Percentiles rank a stretch among this genome's conserved stretches.
These are phyloP conservation scores for Neodontobutis hainanensis DNA, from an alignment of 2,113 vertebrate species.

Conservation along the genomic window DNA sequence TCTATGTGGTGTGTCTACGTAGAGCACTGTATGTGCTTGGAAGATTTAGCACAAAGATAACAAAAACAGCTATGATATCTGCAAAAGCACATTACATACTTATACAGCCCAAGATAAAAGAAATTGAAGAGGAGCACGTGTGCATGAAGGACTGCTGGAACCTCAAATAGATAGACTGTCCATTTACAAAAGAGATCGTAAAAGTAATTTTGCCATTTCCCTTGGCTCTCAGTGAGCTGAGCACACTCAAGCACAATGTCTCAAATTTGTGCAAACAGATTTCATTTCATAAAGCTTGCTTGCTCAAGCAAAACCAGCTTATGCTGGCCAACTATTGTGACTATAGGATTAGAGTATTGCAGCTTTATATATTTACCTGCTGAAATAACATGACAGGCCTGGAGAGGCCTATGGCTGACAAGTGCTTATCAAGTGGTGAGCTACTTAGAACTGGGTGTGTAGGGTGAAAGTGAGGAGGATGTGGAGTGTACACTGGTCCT, in stretches of 20 bases:
- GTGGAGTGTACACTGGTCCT: slow-evolving; percentile 7
- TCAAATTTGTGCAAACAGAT: slow-evolving; percentile 52
- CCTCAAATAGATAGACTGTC: slow-evolving; percentile 30
- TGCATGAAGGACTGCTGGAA: slow-evolving; percentile 12
- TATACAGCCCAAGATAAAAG: slow-evolving; percentile 23
- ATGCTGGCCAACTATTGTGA: slow-evolving; percentile 14
- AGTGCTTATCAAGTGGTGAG: slow-evolving; percentile 8
- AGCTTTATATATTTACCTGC: slow-evolving; percentile 28
- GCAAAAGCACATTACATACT: slow-evolving; percentile 13
- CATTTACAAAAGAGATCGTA: slow-evolving; percentile 53
- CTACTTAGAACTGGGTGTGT: background rate
- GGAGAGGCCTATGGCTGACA: slow-evolving; percentile 4
- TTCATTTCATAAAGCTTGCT: slow-evolving; percentile 50
- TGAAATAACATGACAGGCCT: slow-evolving; percentile 16
- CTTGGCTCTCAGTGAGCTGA: slow-evolving; percentile 14
- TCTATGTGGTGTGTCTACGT: slow-evolving; percentile 17
- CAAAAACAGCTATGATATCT: slow-evolving; percentile 6
- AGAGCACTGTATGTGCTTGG: background rate
- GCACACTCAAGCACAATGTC: slow-evolving; percentile 43
- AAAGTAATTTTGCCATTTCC: slow-evolving; percentile 34
- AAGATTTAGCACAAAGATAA: slow-evolving; percentile 30
- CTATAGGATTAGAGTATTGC: slow-evolving; percentile 1
- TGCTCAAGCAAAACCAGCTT: slow-evolving; percentile 47
- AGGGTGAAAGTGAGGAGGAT: slow-evolving; percentile 5
- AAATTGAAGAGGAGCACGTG: slow-evolving; percentile 23